Conservation (phyloP, 2,888 invertebrate genomes). For the Amiota communis region DNA sequence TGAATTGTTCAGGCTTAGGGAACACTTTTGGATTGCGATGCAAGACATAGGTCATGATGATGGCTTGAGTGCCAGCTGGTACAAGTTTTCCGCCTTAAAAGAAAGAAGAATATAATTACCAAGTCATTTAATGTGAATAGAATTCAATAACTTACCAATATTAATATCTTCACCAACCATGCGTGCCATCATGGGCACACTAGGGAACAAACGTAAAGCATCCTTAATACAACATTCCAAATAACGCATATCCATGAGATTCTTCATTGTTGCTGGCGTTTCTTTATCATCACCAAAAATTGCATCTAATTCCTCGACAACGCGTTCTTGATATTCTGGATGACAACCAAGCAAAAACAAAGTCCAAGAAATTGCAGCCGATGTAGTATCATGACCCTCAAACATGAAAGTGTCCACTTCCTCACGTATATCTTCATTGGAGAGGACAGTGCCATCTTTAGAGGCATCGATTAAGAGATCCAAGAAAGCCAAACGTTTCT, state of each 20-base stretch:
- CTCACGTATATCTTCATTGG: slow-evolving; percentile 75
- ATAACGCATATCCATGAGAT: slow-evolving; percentile 79
- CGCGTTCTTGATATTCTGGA: slow-evolving; percentile 72
- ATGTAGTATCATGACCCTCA: slow-evolving; percentile 75
- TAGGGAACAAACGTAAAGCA: slow-evolving; percentile 79
- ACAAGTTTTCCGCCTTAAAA: slow-evolving; percentile 67
- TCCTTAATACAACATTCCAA: slow-evolving; percentile 83
- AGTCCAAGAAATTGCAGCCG: slow-evolving; percentile 73
- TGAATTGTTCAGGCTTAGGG: slow-evolving; percentile 80
- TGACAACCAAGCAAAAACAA: slow-evolving; percentile 70
- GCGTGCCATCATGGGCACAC: slow-evolving; percentile 80
- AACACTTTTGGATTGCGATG: slow-evolving; percentile 80
- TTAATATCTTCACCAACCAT: slow-evolving; percentile 75
- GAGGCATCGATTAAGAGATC: slow-evolving; percentile 77
- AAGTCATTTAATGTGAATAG: too few relatives aligned
- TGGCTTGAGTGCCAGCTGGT: slow-evolving; percentile 75
- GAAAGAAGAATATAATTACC: background rate
- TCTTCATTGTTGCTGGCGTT: slow-evolving; percentile 75
- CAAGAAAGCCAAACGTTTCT: slow-evolving; percentile 76
- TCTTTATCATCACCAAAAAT: slow-evolving; percentile 73
- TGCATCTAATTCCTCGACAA: slow-evolving; percentile 74
- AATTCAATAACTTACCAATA: slow-evolving; percentile 74
- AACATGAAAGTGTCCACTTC: slow-evolving; percentile 81
- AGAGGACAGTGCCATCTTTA: slow-evolving; percentile 73
- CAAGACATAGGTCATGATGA: slow-evolving; percentile 78